Percentiles rank a stretch among this genome's conserved stretches.
Evolutionary conservation across 2,797 vertebrate genomes (phyloP).

Genomic region (Sebastolobus alascanus): DNA sequence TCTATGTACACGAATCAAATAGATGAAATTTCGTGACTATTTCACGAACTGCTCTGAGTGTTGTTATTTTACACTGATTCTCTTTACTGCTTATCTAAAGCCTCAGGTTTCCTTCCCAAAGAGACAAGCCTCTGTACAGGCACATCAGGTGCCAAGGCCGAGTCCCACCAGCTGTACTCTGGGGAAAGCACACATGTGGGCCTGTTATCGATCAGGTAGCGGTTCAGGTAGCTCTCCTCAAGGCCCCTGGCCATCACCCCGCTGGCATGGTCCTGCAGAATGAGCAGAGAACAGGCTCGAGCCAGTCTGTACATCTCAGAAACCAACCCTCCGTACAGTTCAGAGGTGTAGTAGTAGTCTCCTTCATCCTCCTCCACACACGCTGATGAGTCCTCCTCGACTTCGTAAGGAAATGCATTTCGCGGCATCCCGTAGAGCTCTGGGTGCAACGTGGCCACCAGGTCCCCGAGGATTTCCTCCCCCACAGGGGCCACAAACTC

Average conservation of each 20-base stretch:
- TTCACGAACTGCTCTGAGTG: not conserved
- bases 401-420: slow-evolving; percentile 69
- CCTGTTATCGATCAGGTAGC: slow-evolving; percentile 81
- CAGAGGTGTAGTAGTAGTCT: slow-evolving; percentile 86
- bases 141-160: slow-evolving; percentile 64
- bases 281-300: slow-evolving; percentile 74
- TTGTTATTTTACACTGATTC: slow-evolving; percentile 17
- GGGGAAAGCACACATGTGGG: slow-evolving; percentile 86
- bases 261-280: slow-evolving; percentile 78
- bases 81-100: slow-evolving; percentile 54
- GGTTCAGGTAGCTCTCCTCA: slow-evolving; percentile 87
- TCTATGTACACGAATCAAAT: no score
- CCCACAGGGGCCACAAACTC: slow-evolving; percentile 84
- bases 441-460: slow-evolving; percentile 85
- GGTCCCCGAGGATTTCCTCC: slow-evolving; percentile 82
- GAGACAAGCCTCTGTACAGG: slow-evolving; percentile 78
- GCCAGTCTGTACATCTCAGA: slow-evolving; percentile 77
- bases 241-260: slow-evolving; percentile 66
- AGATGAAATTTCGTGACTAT: no score
- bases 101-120: slow-evolving; percentile 74
- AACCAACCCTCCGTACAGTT: slow-evolving; percentile 83
- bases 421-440: slow-evolving; percentile 70
- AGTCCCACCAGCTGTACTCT: slow-evolving; percentile 88
- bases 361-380: slow-evolving; percentile 74
- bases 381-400: slow-evolving; percentile 57